Percentiles rank a stretch among this genome's conserved stretches.
Conservation (phyloP, 2,797 vertebrate genomes). For the Ataeniobius toweri region DNA sequence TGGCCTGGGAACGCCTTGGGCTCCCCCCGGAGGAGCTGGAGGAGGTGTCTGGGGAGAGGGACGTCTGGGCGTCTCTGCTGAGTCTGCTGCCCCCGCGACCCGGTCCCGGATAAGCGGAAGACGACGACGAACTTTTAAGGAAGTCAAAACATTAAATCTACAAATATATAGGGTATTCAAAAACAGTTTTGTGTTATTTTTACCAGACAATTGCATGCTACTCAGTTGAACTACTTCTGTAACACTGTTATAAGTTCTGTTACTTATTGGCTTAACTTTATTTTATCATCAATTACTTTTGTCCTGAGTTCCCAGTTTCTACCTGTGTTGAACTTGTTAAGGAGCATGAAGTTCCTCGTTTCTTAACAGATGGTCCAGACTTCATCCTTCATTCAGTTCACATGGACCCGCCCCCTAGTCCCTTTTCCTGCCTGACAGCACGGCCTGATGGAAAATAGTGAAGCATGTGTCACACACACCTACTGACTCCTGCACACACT, state of each 20-base stretch:
- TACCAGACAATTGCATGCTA: background rate
- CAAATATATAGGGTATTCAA: no score
- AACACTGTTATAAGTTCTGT: background rate
- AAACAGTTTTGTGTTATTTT: no score
- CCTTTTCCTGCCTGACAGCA: constrained; percentile 50
- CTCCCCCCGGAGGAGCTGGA: no score
- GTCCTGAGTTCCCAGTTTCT: background rate
- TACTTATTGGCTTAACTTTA: background rate
- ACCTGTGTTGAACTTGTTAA: background rate
- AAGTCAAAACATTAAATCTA: no score
- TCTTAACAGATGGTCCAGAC: background rate
- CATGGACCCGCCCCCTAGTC: constrained; percentile 21
- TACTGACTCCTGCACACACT: background rate
- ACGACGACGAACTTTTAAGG: no score
- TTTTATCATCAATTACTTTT: background rate
- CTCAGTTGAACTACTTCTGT: background rate
- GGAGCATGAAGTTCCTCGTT: background rate
- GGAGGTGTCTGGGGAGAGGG: no score
- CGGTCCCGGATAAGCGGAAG: no score
- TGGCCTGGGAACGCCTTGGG: no score
- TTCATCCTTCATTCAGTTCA: constrained; percentile 36
- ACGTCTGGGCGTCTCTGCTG: no score
- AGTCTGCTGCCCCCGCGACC: no score
- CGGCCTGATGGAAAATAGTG: constrained; percentile 47
- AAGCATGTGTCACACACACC: constrained; percentile 9